Evolutionary conservation across 2,113 vertebrate species (phyloP).

Genomic region (Hyperoodon ampullatus): DNA sequence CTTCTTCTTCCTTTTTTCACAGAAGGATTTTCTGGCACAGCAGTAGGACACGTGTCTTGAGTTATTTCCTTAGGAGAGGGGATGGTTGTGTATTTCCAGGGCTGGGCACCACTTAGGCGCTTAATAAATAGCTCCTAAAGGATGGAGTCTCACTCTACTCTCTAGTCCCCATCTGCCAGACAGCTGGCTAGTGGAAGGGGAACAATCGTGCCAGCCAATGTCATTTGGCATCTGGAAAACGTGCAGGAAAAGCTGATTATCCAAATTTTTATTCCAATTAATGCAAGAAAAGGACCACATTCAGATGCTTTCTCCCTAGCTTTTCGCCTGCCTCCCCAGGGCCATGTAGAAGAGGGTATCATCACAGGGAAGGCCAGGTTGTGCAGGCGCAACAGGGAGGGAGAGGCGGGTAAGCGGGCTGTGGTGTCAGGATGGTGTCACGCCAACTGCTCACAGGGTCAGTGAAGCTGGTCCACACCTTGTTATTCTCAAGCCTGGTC

Average conservation of each 20-base stretch:
- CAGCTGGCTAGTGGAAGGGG: conserved; percentile 31
- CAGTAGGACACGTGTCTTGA: neutral
- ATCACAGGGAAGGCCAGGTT: neutral
- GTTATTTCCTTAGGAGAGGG: neutral
- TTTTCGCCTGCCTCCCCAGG: neutral
- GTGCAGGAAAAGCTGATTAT: neutral
- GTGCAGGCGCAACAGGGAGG: too few relatives aligned
- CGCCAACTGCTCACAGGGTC: neutral
- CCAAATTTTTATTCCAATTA: conserved; percentile 25
- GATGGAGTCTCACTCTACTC: neutral
- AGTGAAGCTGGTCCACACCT: accelerated
- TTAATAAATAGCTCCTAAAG: conserved; percentile 46
- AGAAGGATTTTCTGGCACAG: neutral
- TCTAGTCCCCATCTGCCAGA: neutral
- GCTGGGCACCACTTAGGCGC: neutral
- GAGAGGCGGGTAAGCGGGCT: neutral
- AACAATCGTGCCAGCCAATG: neutral
- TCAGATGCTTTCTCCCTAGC: neutral
- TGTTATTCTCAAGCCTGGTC: neutral
- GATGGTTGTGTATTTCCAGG: neutral
- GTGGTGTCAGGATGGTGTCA: neutral
- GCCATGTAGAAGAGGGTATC: accelerated
- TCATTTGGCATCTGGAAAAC: conserved; percentile 28
- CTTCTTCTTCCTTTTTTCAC: neutral
- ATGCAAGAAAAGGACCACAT: neutral